Evolutionary conservation across 1,140 invertebrate genomes (phyloP).

Genomic region (Zaprionus tsacasi): DNA sequence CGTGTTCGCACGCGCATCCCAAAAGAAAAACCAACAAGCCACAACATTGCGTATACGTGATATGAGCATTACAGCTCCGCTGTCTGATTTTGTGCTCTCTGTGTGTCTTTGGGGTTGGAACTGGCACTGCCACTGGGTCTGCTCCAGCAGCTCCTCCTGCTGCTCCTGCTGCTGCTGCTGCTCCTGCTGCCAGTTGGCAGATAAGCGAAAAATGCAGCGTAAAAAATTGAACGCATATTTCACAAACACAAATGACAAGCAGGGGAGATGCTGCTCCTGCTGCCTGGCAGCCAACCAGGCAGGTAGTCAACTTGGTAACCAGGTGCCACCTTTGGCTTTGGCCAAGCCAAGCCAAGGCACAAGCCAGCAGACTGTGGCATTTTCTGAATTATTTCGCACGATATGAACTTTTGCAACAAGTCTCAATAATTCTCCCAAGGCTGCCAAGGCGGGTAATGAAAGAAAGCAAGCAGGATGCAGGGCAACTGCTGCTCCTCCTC

Average conservation of each 20-base stretch:
- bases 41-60: slow-evolving; percentile 81
- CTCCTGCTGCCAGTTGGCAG: slow-evolving; percentile 54
- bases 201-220: slow-evolving; percentile 76
- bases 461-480: slow-evolving; percentile 7
- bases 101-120: background rate
- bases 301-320: slow-evolving; percentile 28
- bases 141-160: background rate
- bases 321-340: slow-evolving; percentile 36
- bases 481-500: no score
- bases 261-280: slow-evolving; percentile 10
- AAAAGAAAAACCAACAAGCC: slow-evolving; percentile 73
- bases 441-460: slow-evolving; percentile 50
- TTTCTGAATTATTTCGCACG: slow-evolving; percentile 74
- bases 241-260: slow-evolving; percentile 72
- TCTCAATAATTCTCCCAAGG: slow-evolving; percentile 70
- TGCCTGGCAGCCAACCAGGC: slow-evolving; percentile 14
- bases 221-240: slow-evolving; percentile 82
- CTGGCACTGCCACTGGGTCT: background rate
- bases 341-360: slow-evolving; percentile 4
- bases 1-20: slow-evolving; percentile 36
- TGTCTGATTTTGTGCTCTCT: slow-evolving; percentile 25
- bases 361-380: slow-evolving; percentile 41
- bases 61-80: slow-evolving; percentile 57
- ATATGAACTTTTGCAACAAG: slow-evolving; percentile 80
- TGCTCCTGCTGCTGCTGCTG: background rate